Base-by-base conservation (phyloP, 1,140 invertebrate genomes). In the Mya arenaria region DNA sequence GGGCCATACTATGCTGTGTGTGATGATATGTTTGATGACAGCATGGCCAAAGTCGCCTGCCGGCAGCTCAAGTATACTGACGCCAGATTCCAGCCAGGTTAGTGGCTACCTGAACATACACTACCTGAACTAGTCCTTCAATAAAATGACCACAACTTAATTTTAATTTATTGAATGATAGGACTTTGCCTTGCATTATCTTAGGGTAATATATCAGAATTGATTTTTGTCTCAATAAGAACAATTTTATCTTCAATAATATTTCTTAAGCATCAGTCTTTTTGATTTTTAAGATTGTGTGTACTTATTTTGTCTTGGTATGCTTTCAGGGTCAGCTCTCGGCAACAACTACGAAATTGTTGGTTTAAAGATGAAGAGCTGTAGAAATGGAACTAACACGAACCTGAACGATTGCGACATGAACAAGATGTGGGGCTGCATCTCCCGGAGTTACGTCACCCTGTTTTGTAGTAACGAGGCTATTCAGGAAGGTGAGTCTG, bases 61-160 rank as follows among this genome's bases (percentile, higher is more conserved):
- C 56, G 60, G n/a, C 55, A 75, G 56, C 25, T 75, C 37, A 52
- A 63, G 23, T 75, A 30, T 63, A 25, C 30, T 5, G 56, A 75
- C 63, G 73, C 56, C 73, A 41, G 60, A 60, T 65, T 63, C 58
- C 73, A 75, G 48, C 58, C 58, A 75, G 73, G 73, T 75, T 44
- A 17, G 23, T 62, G 23, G n/a, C 15, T 4, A 28, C 32, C n/a
- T 4, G 58, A 17, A n/a, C n/a, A n/a, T n/a, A n/a, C n/a, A n/a
- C n/a, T n/a, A n/a, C n/a, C n/a, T n/a, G n/a, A n/a, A n/a, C n/a
- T n/a, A n/a, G n/a, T n/a, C n/a, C n/a, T n/a, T n/a, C n/a, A n/a
- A n/a, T n/a, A n/a, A n/a, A n/a, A n/a, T n/a, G n/a, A n/a, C n/a
- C n/a, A n/a, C n/a, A n/a, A n/a, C n/a, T n/a, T n/a, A n/a, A n/a